phyloP scores from a whole-genome alignment of 2,797 vertebrate genomes.

The Helostoma temminkii region DNA sequence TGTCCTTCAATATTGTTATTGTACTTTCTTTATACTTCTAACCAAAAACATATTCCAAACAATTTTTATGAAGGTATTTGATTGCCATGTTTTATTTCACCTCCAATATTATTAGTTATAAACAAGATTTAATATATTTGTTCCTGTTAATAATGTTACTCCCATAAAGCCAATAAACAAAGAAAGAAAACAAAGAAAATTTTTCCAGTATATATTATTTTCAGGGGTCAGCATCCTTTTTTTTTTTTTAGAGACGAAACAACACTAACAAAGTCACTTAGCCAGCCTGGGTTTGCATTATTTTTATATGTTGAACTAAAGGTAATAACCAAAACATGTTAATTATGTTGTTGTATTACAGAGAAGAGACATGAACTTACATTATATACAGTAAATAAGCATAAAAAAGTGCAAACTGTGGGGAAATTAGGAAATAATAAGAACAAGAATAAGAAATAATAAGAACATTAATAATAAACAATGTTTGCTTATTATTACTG shows the following conservation, averaged over 20 bases:
- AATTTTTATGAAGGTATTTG: neutral
- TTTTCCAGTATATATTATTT: neutral
- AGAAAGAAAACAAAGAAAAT: neutral
- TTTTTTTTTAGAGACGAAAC: no score
- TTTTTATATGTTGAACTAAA: neutral
- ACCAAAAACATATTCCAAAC: neutral
- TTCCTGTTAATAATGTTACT: neutral
- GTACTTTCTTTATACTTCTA: neutral
- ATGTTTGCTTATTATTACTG: no score
- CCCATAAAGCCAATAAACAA: neutral
- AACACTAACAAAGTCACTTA: neutral
- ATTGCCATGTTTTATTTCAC: neutral
- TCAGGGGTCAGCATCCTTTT: neutral
- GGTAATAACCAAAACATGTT: neutral
- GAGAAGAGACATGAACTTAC: neutral
- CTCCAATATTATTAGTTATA: neutral
- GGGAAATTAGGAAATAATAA: neutral
- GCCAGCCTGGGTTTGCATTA: constrained; percentile 6
- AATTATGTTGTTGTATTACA: neutral
- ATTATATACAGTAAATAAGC: constrained; percentile 1
- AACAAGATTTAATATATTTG: neutral
- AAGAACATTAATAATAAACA: neutral
- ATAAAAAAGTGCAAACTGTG: neutral
- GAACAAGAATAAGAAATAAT: neutral
- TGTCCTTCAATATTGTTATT: neutral